phyloP scores from a whole-genome alignment of 1,140 invertebrate species.

The Caenorhabditis briggsae region DNA sequence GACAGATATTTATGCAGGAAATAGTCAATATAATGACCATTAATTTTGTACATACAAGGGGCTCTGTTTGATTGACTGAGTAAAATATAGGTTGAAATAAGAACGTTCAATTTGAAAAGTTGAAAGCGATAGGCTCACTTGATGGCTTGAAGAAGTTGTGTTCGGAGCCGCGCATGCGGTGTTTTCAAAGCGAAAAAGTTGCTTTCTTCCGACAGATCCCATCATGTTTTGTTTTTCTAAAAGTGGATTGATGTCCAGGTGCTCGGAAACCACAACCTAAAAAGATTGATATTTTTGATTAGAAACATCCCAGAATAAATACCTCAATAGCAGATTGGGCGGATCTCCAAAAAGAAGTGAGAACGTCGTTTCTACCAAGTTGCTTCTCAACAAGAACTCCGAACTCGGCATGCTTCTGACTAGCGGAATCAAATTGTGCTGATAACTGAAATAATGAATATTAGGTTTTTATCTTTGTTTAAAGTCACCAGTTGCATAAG shows the following conservation, averaged over 20 bases:
- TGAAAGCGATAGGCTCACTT: not conserved
- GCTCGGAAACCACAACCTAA: conserved; percentile 69
- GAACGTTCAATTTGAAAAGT: too few relatives aligned
- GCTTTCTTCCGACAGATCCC: conserved; percentile 49
- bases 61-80: too few relatives aligned
- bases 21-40: too few relatives aligned
- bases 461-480: not conserved
- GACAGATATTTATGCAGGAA: too few relatives aligned
- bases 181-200: conserved; percentile 73
- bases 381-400: conserved; percentile 37
- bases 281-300: not conserved
- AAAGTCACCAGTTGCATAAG: conserved; percentile 63
- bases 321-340: conserved; percentile 67
- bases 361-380: conserved; percentile 45
- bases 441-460: conserved; percentile 44
- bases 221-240: conserved; percentile 51
- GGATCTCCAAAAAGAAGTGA: conserved; percentile 70
- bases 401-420: conserved; percentile 53
- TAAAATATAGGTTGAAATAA: too few relatives aligned
- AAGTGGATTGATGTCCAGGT: conserved; percentile 72
- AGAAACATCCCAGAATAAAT: not conserved
- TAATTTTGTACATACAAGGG: too few relatives aligned
- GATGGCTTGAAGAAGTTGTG: conserved; percentile 64
- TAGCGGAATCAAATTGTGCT: conserved; percentile 57
- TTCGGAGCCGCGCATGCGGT: conserved; percentile 69